Conservation (phyloP, 2,888 invertebrate species). For the Dimorphilus gyrociliatus region DNA sequence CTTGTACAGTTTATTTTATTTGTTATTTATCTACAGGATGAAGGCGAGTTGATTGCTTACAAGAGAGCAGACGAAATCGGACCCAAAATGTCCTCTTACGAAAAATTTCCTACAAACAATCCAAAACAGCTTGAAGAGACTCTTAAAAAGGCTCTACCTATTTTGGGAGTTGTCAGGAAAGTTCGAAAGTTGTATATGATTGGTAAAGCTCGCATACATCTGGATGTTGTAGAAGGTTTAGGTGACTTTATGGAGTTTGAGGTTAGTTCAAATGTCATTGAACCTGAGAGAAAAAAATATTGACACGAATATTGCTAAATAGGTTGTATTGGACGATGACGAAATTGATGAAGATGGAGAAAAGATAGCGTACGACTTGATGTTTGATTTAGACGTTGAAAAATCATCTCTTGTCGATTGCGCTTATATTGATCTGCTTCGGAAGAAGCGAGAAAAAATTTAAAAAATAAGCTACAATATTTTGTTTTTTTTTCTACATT, state of each 20-base stretch:
- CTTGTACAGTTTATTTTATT: conserved; percentile 11
- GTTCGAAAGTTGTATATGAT: conserved; percentile 57
- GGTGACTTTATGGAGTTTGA: conserved; percentile 72
- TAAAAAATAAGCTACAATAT: too few relatives aligned
- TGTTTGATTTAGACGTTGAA: conserved; percentile 49
- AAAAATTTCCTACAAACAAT: too few relatives aligned
- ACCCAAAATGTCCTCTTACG: conserved; percentile 61
- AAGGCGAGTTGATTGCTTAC: conserved; percentile 66
- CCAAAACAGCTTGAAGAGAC: conserved; percentile 16
- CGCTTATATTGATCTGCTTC: conserved; percentile 58
- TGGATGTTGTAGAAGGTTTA: conserved; percentile 62
- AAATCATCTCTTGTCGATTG: conserved; percentile 50
- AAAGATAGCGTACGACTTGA: conserved; percentile 51
- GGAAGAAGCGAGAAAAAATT: conserved; percentile 12
- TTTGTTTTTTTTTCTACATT: too few relatives aligned
- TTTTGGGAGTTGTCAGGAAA: conserved; percentile 57
- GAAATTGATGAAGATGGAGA: conserved; percentile 54
- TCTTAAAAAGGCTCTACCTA: conserved; percentile 50
- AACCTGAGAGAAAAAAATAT: too few relatives aligned
- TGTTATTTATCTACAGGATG: too few relatives aligned
- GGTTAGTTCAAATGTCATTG: too few relatives aligned
- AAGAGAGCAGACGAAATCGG: conserved; percentile 57
- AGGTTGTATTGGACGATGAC: conserved; percentile 51
- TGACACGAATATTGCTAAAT: too few relatives aligned
- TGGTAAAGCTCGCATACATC: conserved; percentile 67